Conservation (phyloP, 2,113 vertebrate species). For the Gymnorhina tibicen region DNA sequence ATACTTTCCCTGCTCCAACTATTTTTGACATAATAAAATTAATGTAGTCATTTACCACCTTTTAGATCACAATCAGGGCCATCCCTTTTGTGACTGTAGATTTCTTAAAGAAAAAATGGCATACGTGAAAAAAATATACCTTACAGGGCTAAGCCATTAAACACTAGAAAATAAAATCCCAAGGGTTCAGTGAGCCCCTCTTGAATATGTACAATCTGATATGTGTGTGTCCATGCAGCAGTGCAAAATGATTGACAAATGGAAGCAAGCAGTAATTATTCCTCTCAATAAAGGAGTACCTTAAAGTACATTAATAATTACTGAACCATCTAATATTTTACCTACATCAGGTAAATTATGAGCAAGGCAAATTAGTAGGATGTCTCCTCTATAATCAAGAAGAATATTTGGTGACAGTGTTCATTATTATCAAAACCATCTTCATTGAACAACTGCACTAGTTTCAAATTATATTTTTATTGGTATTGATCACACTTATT, state of each 20-base stretch:
- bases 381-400: slow-evolving; percentile 10
- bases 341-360: slow-evolving; percentile 14
- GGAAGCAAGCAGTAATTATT: slow-evolving; percentile 26
- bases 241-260: background rate
- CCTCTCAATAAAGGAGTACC: background rate
- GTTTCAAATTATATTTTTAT: background rate
- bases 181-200: background rate
- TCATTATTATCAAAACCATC: slow-evolving; percentile 23
- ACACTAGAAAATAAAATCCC: background rate
- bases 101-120: background rate
- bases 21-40: background rate
- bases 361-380: slow-evolving; percentile 36
- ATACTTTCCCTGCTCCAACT: background rate
- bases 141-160: background rate
- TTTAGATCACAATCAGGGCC: background rate
- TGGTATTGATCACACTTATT: slow-evolving; percentile 16
- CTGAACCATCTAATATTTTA: slow-evolving; percentile 38
- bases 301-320: slow-evolving; percentile 50
- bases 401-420: slow-evolving; percentile 9
- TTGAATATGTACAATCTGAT: background rate
- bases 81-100: background rate
- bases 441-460: background rate
- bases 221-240: background rate
- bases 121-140: background rate
- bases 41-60: background rate